Evolutionary conservation across 2,113 vertebrate genomes (phyloP).

Genomic region (Trematomus loennbergii): DNA sequence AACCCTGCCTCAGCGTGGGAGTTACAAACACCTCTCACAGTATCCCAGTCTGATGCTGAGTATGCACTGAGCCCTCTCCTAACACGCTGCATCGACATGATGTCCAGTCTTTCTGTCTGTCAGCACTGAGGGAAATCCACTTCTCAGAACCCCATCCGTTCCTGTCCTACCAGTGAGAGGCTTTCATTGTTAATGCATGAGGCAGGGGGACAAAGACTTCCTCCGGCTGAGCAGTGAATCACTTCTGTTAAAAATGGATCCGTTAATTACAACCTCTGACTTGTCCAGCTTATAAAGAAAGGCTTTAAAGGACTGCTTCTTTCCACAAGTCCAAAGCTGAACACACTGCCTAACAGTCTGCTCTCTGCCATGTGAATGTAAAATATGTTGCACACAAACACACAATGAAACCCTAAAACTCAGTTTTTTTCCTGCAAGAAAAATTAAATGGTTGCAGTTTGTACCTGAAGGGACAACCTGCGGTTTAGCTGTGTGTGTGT

Average conservation of each 20-base stretch:
- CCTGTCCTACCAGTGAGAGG: constrained; percentile 30
- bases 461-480: neutral
- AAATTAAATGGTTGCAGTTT: constrained; percentile 9
- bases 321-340: neutral
- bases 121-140: constrained; percentile 1
- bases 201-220: constrained; percentile 50
- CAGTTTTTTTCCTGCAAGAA: constrained; percentile 2
- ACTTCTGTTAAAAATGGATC: constrained; percentile 59
- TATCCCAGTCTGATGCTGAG: constrained; percentile 5
- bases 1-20: neutral
- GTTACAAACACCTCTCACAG: neutral
- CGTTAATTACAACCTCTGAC: constrained; percentile 56
- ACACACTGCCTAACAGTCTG: neutral
- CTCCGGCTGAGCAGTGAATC: constrained; percentile 32
- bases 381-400: constrained; percentile 6
- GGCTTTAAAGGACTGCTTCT: constrained; percentile 8
- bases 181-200: constrained; percentile 65
- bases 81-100: constrained; percentile 6
- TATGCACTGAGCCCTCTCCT: neutral
- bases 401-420: neutral
- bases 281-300: constrained; percentile 13
- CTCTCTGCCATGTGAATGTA: neutral
- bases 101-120: neutral
- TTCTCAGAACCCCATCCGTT: constrained; percentile 13
- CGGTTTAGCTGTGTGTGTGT: neutral